phyloP scores from a whole-genome alignment of 1,140 invertebrate species.

The Orius insidiosus region DNA sequence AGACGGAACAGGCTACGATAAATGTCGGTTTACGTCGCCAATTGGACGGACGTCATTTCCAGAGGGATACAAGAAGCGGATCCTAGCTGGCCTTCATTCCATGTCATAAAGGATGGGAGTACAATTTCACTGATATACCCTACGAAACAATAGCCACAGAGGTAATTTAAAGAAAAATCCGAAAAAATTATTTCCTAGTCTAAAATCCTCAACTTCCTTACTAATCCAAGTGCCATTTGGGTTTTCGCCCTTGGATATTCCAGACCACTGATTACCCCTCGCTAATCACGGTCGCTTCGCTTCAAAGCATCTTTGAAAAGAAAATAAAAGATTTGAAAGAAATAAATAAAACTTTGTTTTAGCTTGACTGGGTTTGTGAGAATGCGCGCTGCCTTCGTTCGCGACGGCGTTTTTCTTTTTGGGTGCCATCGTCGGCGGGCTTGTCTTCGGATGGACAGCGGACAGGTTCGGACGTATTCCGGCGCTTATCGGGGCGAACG shows the following conservation, averaged over 20 bases:
- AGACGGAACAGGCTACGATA: slow-evolving; percentile 26
- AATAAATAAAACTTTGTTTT: slow-evolving; percentile 22
- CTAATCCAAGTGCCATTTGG: not conserved
- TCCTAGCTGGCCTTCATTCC: slow-evolving; percentile 40
- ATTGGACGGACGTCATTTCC: slow-evolving; percentile 40
- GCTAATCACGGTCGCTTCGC: too few relatives aligned
- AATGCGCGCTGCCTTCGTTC: slow-evolving; percentile 47
- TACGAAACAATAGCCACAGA: slow-evolving; percentile 61
- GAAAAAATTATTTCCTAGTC: not conserved
- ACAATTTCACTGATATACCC: slow-evolving; percentile 52
- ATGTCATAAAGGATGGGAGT: slow-evolving; percentile 56
- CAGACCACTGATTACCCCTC: too few relatives aligned
- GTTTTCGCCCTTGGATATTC: too few relatives aligned
- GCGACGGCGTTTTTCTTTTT: slow-evolving; percentile 71
- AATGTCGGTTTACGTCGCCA: slow-evolving; percentile 54
- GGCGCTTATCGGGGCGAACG: slow-evolving; percentile 57
- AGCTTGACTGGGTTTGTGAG: slow-evolving; percentile 74
- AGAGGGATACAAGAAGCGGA: slow-evolving; percentile 35
- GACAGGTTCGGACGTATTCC: slow-evolving; percentile 70
- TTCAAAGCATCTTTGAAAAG: too few relatives aligned
- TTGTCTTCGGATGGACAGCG: slow-evolving; percentile 70
- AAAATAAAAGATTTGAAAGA: too few relatives aligned
- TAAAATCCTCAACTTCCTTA: not conserved
- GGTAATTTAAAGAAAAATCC: slow-evolving; percentile 29
- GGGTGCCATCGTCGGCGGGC: slow-evolving; percentile 66